Base-by-base conservation (phyloP, 2,888 invertebrate species). In the Cerceris rybyensis region DNA sequence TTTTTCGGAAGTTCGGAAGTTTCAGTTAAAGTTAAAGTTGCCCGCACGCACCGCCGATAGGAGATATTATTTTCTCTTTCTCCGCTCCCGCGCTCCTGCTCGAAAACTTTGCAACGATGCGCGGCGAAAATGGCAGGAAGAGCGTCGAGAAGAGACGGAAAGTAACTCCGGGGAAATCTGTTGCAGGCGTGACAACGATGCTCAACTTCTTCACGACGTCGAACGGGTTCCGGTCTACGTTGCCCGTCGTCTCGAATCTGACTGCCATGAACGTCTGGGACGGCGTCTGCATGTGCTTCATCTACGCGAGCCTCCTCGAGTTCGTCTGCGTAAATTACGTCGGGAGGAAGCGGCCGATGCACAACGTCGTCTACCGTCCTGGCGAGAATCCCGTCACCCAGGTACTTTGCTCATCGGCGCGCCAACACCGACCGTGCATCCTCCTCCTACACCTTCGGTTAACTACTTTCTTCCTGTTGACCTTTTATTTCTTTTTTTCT, bases 211-310 rank as follows among this genome's bases (percentile, higher is more conserved):
- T 98, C 96, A 98, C 98, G 89, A 98, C 98, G 91, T 97, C 97
- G 88, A 97, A 97, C 92, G 97, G 97, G 90, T 97, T 97, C 94
- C 96, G 97, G 91, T 97, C 97, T 88, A 98, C 98, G 66, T 94
- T 98, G 90, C 98, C 98, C 28, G 98, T 98, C 87, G 98, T 98
- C 81, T 98, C 98, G 69, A 98, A 98, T 93, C 93, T 98, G 89
- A 98, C 98, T 70, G 98, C 98, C 58, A 98, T 98, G 98, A 98
- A 98, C 93, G 97, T 98, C 66, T 98, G 98, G 98, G 98, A 98
- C 93, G 98, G 98, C 77, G 98, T 98, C 83, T 98, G 98, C 93
- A 98, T 98, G 98, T 98, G 98, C 93, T 98, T 98, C 94, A 98
- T 98, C 93, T 98, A 98, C 94, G 98, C 98, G 76, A 98, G 98